Base-by-base conservation (phyloP, 2,113 vertebrate species). In the Rhinolophus sinicus region DNA sequence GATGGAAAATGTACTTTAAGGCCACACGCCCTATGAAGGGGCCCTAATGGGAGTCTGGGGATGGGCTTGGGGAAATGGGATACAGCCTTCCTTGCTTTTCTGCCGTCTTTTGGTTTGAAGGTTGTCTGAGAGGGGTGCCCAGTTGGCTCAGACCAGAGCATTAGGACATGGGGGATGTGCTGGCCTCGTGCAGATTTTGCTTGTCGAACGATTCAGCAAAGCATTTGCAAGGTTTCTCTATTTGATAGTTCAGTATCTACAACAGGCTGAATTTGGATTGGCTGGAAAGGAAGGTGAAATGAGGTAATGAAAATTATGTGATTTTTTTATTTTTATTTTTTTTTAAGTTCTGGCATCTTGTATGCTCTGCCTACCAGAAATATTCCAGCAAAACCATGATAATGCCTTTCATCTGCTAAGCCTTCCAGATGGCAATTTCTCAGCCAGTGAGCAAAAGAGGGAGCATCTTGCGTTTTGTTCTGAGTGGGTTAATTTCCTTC, bases 231-330 rank as follows among this genome's bases (percentile, higher is more conserved):
- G 67, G 44, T 60, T 78, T 65, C 38, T 67, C 40, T 73, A 21
- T 44, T 62, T 64, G 56, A 78, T 26, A 38, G 33, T 93, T 80
- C 69, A 56, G 28, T n/a, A 35, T 52, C 84, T 77, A 38, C 38
- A n/a, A 8, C 52, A 93, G 75, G 35, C 82, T 0, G 50, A 3
- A 7, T 81, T 56, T 58, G 67, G 90, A 82, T 82, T 90, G 90
- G 94, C 85, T 96, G 40, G 33, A 86, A 90, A 88, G 73, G 89
- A 96, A 95, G 96, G 97, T 97, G 91, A 96, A 96, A 73, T 18
- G 52, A 98, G 96, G 97, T 97, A 77, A 97, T 93, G 80, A 73
- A 87, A 85, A 96, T 97, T 95, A 90, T 15, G 15, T 81, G 87
- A 82, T 62, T 56, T 88, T 65, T 75, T 76, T 35, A 21, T 52